Conservation (phyloP, 1,140 invertebrate species). For the Musca vetustissima region DNA sequence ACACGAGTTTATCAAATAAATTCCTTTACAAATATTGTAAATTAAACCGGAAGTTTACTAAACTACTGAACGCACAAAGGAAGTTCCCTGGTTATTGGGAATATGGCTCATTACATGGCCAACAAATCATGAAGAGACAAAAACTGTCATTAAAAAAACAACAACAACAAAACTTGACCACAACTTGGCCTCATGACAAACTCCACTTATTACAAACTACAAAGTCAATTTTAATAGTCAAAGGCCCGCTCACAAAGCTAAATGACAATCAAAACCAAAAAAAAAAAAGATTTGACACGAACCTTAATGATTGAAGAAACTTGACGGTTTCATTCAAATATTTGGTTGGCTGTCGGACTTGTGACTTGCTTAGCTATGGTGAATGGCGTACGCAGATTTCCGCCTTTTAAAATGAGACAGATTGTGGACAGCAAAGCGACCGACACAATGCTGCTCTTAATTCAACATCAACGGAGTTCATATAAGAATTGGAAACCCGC, state of each 20-base stretch:
- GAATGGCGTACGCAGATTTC: constrained; percentile 16
- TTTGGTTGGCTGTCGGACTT: background rate
- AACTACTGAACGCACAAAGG: too few relatives aligned
- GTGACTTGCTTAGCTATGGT: background rate
- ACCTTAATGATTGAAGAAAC: constrained; percentile 8
- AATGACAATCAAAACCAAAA: constrained; percentile 23
- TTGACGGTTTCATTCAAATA: background rate
- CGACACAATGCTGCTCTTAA: background rate
- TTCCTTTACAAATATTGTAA: too few relatives aligned
- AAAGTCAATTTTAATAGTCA: too few relatives aligned
- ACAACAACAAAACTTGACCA: too few relatives aligned
- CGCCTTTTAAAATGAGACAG: constrained; percentile 3
- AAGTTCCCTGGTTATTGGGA: too few relatives aligned
- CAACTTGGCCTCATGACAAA: too few relatives aligned
- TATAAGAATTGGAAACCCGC: background rate
- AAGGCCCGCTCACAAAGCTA: background rate
- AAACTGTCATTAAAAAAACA: too few relatives aligned
- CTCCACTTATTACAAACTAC: too few relatives aligned
- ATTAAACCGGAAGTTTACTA: too few relatives aligned
- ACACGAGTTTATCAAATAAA: too few relatives aligned
- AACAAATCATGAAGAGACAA: too few relatives aligned
- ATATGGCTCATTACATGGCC: too few relatives aligned
- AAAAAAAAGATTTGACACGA: constrained; percentile 21
- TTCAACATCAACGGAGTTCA: background rate
- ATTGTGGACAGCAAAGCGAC: background rate